Evolutionary conservation across 1,140 invertebrate species (phyloP), one percentile per base, ranked within the genome.

Genomic region (Drosophila eugracilis): DNA sequence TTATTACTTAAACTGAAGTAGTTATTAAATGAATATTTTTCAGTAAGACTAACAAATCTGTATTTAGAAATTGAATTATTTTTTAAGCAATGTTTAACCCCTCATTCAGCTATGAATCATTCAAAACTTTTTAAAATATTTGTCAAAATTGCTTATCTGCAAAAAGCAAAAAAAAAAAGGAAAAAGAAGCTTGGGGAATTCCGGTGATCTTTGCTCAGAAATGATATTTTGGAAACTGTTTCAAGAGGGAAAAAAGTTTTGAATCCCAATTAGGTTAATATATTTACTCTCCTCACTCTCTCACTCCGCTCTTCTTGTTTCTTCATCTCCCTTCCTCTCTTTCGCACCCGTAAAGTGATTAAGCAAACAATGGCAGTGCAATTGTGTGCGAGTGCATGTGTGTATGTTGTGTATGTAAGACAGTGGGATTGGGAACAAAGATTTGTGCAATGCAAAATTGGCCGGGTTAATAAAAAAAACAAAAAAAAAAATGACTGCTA

Each of bases 361-460:
- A 79, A 62, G 36, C 60, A 83, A 80, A 81, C 72, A 80, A 83
- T 83, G 74, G 55, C 21, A 55, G 55, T 55, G 50, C 55, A 36
- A 19, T 17, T 19, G 32, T 26, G 15, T 15, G n/a, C 14, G 1
- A 32, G 12, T 36, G 9, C 19, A 9, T 47, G 36, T 44, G 26
- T 62, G 12, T 39, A 24, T 63, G 26, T 28, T 47, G 36, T 44
- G 26, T 62, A 9, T 39, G 30, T 63, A 26, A 22, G 30, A 39
- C 19, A 41, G 44, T 39, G 63, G 63, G 36, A 67, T 67, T 67
- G 60, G 44, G 45, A 34, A 34, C 44, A 66, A 52, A 42, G 60
- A 52, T 67, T 52, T 67, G 36, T 67, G 60, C 63, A 67, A 66
- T 52, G 63, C 34, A 15, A 66, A 67, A 67, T 67, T 66, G 63